A percentile compares a stretch with the other conserved stretches of the same genome.
These are phyloP conservation scores for Malacoctenus gilli DNA, from an alignment of 2,797 vertebrate genomes.

Conservation along the genomic window DNA sequence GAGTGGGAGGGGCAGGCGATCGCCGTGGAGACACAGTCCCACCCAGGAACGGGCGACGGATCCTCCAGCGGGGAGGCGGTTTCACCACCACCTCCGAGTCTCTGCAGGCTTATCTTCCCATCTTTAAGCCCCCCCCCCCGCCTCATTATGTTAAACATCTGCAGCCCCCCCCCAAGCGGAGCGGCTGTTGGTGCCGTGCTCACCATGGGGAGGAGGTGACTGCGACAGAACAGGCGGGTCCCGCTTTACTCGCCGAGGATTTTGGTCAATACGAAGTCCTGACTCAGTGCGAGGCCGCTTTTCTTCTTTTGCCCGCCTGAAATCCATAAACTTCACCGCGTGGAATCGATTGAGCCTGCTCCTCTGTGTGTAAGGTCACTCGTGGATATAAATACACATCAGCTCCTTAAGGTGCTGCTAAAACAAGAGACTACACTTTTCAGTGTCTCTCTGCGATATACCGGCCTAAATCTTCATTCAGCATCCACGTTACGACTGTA, in stretches of 20 bases:
- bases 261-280: neutral
- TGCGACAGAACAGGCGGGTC: neutral
- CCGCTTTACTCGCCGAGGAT: neutral
- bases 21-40: constrained; percentile 32
- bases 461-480: neutral
- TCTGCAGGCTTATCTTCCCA: constrained; percentile 30
- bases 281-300: neutral
- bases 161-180: constrained; percentile 10
- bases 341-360: neutral
- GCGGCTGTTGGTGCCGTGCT: constrained; percentile 8
- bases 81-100: constrained; percentile 33
- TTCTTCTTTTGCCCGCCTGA: neutral
- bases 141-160: constrained; percentile 31
- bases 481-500: neutral
- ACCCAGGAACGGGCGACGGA: constrained; percentile 15
- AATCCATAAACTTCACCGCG: neutral
- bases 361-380: neutral
- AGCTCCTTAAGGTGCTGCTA: neutral
- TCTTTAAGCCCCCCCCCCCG: neutral
- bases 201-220: neutral
- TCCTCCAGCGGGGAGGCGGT: constrained; percentile 6
- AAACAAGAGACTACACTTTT: neutral
- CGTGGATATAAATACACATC: neutral
- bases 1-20: constrained; percentile 60
- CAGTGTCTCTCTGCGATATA: neutral